Evolutionary conservation across 2,113 vertebrate species (phyloP), one percentile per base, ranked within the genome.

Genomic region (Mellivora capensis): DNA sequence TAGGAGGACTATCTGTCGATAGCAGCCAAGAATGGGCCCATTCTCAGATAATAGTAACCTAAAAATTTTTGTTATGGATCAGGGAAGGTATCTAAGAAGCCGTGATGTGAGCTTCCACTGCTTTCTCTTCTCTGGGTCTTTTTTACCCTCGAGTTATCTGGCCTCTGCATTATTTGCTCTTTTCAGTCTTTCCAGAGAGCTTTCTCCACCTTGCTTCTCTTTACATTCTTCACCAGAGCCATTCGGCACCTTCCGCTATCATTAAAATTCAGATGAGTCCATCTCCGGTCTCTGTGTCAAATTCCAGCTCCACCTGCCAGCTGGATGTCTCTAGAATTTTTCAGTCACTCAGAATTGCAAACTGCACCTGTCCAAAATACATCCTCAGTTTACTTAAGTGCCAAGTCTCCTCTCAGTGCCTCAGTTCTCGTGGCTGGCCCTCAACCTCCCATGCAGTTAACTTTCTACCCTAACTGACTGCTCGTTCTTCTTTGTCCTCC

Each of bases 391-490:
- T 13, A 23, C 27, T 9, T 29, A 14, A 11, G 18, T 11, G 27
- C 13, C 7, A 21, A 3, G 23, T 57, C 4, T 23, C 11, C 79
- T 44, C 17, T n/a, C 13, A 21, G 1, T 2, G 34, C 27, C 7
- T 67, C 39, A 14, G 13, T 87, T 82, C 54, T 25, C 29, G 7
- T 10, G n/a, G 52, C 27, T 12, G 27, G 15, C 67, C 31, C 57
- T 39, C 3, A 8, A 20, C 12, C 23, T 23, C 47, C 25, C 13
- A 8, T 3, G 9, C 11, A 52, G 25, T 42, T 61, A 13, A 13
- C 69, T 52, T 1, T 37, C 52, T 31, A 0, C 31, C 17, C 54
- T 21, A 2, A 25, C 3, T 2, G 8, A 44, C n/a, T 17, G 7
- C 20, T 47, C 4, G 17, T 18, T 44, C 76, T 39, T 82, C 67